Evolutionary conservation across 2,888 invertebrate species (phyloP), one percentile per base, ranked within the genome.

Genomic region (Microplitis manilae): DNA sequence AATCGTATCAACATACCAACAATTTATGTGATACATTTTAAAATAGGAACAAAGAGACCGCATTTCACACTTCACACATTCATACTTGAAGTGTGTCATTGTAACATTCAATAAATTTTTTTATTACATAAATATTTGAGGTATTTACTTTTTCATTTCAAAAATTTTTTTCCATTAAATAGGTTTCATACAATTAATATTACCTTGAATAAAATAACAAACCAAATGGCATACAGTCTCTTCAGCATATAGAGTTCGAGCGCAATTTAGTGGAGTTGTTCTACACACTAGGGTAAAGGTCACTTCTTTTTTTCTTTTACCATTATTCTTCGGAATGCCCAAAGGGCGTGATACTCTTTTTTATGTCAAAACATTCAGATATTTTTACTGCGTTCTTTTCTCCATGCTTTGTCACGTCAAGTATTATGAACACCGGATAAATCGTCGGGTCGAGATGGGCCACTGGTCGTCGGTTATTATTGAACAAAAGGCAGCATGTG

Each of bases 391-490:
- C 30, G 7, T 7, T 30, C 9, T 60, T 61, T 15, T n/a, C 60
- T 61, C 70, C 30, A 5, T 60, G 68, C 60, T 74, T 71, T 71
- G 70, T 71, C 70, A 61, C 38, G 15, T 15, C 62, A 39, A 65
- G 9, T 69, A 50, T 8, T 69, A 38, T 30, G 13, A 38, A n/a
- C 7, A 20, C 38, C 65, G 60, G 41, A 39, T 61, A 71, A 72
- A 72, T 60, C 61, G 60, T 61, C 17, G 40, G 76, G 76, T 72
- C 71, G 71, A 8, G 15, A 64, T 68, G 68, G 75, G 75, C 70
- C 61, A 73, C 79, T 65, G 72, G 75, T 73, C 17, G 41, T 30
- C 65, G 72, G 79, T 81, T 80, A 79, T 79, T 80, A 81, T 79
- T 79, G 79, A 80, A 80, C 81, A 80, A 79, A 81, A 77, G 40